Conservation (phyloP, 2,113 vertebrate species). For the Bubo bubo region DNA sequence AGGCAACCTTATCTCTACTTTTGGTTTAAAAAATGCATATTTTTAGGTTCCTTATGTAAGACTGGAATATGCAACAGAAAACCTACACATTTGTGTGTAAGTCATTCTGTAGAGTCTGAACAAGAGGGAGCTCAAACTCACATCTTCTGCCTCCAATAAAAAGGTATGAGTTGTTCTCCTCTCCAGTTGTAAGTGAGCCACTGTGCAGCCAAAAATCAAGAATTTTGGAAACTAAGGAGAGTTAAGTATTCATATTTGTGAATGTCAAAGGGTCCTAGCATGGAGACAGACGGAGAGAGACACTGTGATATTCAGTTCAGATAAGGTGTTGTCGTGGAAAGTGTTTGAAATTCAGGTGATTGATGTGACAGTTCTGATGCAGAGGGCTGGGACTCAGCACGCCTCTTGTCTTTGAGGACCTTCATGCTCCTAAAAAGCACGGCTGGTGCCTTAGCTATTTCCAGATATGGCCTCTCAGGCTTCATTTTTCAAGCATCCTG, state of each 20-base stretch:
- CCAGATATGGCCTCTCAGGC: neutral
- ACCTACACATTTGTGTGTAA: fast-evolving
- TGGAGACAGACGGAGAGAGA: neutral
- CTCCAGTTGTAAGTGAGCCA: neutral
- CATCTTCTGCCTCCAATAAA: neutral
- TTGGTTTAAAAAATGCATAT: fast-evolving
- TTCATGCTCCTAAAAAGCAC: neutral
- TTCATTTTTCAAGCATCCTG: neutral
- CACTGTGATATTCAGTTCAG: neutral
- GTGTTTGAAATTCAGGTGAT: neutral
- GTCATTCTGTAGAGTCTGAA: neutral
- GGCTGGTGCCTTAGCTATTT: neutral
- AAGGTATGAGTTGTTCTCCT: neutral
- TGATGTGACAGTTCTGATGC: neutral
- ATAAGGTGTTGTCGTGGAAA: neutral
- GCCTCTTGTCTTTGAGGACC: neutral
- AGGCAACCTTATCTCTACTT: neutral
- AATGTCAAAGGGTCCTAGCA: neutral
- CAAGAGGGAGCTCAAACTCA: neutral
- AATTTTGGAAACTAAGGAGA: neutral
- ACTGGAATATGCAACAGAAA: neutral
- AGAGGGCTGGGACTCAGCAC: neutral
- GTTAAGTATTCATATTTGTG: neutral
- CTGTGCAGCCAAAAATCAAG: neutral
- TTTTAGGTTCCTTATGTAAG: neutral